Conservation (phyloP, 2,113 vertebrate species). For the Parus major region DNA sequence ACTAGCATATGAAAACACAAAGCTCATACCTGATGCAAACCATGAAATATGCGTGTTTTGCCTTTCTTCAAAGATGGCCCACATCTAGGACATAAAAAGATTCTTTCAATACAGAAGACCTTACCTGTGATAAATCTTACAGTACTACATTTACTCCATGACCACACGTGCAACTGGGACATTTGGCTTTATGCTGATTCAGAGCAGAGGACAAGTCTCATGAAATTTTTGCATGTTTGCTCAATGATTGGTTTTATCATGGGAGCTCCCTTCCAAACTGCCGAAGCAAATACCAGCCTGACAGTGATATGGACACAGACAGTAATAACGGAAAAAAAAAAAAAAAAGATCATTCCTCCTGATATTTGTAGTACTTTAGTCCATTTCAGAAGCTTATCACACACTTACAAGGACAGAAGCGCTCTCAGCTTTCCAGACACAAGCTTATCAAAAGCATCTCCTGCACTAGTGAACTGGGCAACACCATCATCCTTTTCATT, state of each 20-base stretch:
- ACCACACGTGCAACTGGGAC: neutral
- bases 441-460: slow-evolving; percentile 80
- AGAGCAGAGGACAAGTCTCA: neutral
- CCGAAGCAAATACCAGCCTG: neutral
- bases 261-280: neutral
- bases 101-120: neutral
- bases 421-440: slow-evolving; percentile 87
- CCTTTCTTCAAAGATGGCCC: slow-evolving; percentile 91
- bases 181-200: neutral
- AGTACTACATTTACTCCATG: accelerated
- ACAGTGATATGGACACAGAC: neutral
- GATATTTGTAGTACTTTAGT: neutral
- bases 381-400: neutral
- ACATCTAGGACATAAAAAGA: slow-evolving; percentile 77
- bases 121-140: neutral
- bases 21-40: slow-evolving; percentile 86
- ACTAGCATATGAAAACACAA: neutral
- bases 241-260: neutral
- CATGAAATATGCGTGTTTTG: slow-evolving; percentile 89
- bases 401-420: slow-evolving; percentile 83
- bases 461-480: slow-evolving; percentile 81
- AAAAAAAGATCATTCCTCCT: neutral
- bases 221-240: neutral
- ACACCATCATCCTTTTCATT: slow-evolving; percentile 75
- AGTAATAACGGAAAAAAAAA: neutral